Evolutionary conservation across 2,888 invertebrate genomes (phyloP), one percentile per base, ranked within the genome.

Genomic region (Stenotaenia linearis): DNA sequence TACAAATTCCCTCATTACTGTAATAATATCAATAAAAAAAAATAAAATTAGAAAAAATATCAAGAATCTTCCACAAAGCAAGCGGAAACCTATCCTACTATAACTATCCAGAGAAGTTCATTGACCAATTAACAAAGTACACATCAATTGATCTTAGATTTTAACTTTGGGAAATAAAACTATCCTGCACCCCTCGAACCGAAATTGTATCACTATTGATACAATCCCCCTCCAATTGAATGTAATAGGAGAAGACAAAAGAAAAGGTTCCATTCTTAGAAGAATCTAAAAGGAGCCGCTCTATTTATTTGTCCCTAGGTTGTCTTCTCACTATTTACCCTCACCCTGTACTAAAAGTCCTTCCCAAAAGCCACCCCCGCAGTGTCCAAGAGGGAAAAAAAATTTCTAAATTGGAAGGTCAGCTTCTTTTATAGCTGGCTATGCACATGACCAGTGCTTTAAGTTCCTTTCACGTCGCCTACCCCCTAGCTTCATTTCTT

Each of bases 281-380:
- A 28, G 25, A 69, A 10, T 28, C 69, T 9, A 69, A 28, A 69
- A 23, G 25, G n/a, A 69, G 12, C 69, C 25, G 69, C 69, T 50
- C 32, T 18, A 45, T 45, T 45, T 45, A 45, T 45, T 45, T 45
- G 18, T 12, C 12, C 45, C 45, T n/a, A 45, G 4, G 18, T 32
- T 50, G n/a, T 21, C 18, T 50, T n/a, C 18, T 18, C 18, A 50
- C 50, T 50, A n/a, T 28, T 28, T 69, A 28, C 69, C n/a, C 18
- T 56, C 56, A 40, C 56, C 56, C 56, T 56, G 10, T 18, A 28
- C 69, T 69, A 28, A 61, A 28, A 15, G 6, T 15, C 23, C 12
- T 69, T 12, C 69, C 69, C 25, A 69, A 69, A 25, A 69, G 18
- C 69, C 69, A 28, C 69, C 69, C 69, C 69, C 69, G 69, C 69